Evolutionary conservation across 1,140 invertebrate genomes (phyloP), one percentile per base, ranked within the genome.

Genomic region (Sitodiplosis mosellana): DNA sequence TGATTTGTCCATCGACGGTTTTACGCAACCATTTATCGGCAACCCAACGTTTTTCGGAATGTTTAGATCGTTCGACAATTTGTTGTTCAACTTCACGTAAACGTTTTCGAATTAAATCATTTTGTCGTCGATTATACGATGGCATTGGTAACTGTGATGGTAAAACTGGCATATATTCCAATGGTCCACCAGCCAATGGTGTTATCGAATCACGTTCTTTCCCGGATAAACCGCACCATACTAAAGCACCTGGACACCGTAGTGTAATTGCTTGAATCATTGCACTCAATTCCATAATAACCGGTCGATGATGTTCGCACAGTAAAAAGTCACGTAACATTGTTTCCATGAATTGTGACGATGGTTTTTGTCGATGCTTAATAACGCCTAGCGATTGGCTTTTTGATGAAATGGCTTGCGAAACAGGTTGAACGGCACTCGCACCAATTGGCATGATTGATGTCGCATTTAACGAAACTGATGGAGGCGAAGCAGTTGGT

Each of bases 21-120:
- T 84, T 89, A 48, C 84, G 81, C 57, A 92, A 86, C 81, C 88
- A 93, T 67, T 93, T 93, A 58, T 95, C 89, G 43, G 87, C 89
- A 38, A 89, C 93, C 93, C 93, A 97, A 59, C 86, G 77, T 49
- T 84, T 84, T 66, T 96, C 91, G 0, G 89, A 87, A 46, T 87
- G 82, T 60, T 82, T 77, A 41, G 89, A 90, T 52, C 93, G 71
- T 20, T 80, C 68, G n/a, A 77, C 71, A 46, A 96, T 90, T 60
- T 84, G 81, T 59, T 87, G 77, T 63, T 96, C 91, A 2, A 81
- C 78, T 49, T 75, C 64, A n/a, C 55, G 53, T 17, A 65, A 47
- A 21, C 62, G 60, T 0, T 53, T 52, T 1, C 60, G 49, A 12
- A 63, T 52, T 33, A 63, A 59, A n/a, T 54, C 49, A 27, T 63